Base-by-base conservation (phyloP, 2,113 vertebrate species). In the Megaleporinus macrocephalus region DNA sequence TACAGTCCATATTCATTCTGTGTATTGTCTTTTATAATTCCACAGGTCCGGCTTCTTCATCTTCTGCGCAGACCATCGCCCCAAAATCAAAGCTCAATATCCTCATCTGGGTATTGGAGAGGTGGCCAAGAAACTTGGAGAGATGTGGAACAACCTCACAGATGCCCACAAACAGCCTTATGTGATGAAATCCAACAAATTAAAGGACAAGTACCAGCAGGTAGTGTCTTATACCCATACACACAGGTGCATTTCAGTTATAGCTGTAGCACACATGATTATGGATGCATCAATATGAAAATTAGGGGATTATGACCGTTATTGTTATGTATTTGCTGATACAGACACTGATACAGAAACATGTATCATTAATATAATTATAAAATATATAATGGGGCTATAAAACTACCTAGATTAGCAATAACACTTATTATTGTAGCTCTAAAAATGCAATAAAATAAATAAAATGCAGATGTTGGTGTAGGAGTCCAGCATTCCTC, bases 161-260 rank as follows among this genome's bases (percentile, higher is more conserved):
- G 95, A 97, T 75, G 88, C 89, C 5, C 95, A 92, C 71, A 96
- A 97, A 86, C 95, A 96, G 86, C 96, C 96, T 53, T 97, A 95
- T 15, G 94, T 95, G 30, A 94, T 91, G 9, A 97, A 97, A 91
- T 96, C 95, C 1, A 95, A 93, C 5, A 96, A 96, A 73, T 95
- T 97, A 91, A 96, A 97, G 92, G 96, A 96, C 90, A 97, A 97
- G 87, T 97, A 96, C 0, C 95, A 96, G 86, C 96, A 97, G 96
- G 96, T 70, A 70, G 24, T 41, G n/a, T 70, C 66, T 44, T 1
- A 13, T 16, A 13, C 65, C 14, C 27, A 18, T 16, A 16, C 11
- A 26, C 3, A 14, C 18, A 22, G 22, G 11, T 4, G 36, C 11
- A 22, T 5, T 44, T 20, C 30, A 18, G 10, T 68, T 36, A 36